phyloP scores from a whole-genome alignment of 2,113 vertebrate genomes.

The Acanthisitta chloris region DNA sequence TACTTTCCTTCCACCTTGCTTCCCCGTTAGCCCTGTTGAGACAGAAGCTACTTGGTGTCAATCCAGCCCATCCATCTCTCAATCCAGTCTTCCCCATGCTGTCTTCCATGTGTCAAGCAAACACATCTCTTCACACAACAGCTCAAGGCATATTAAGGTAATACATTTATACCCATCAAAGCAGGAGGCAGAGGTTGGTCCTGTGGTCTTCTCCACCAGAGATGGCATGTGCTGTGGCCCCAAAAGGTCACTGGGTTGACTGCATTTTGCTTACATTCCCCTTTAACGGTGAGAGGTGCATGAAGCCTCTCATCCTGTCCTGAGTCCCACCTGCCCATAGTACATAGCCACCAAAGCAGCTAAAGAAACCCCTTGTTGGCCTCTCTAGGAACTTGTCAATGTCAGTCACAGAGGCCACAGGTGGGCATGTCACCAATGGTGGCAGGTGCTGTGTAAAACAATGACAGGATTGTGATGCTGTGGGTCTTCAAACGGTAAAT shows the following conservation, averaged over 20 bases:
- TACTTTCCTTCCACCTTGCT: background rate
- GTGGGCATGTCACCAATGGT: background rate
- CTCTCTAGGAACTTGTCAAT: background rate
- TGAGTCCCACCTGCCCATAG: background rate
- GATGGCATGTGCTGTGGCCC: background rate
- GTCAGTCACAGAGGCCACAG: background rate
- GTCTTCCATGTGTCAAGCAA: background rate
- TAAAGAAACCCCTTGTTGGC: background rate
- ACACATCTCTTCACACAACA: background rate
- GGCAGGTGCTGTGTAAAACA: background rate
- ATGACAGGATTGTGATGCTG: background rate
- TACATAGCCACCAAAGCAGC: background rate
- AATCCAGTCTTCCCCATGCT: background rate
- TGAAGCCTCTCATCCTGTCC: background rate
- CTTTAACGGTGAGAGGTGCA: accelerated
- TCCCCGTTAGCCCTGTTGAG: background rate
- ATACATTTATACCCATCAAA: background rate
- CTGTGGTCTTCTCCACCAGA: background rate
- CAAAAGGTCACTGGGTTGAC: background rate
- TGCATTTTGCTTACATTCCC: background rate
- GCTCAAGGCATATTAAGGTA: background rate
- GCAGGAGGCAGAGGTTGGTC: background rate
- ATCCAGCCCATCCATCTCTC: too few species aligned
- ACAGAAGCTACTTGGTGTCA: background rate
- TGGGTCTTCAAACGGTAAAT: background rate